A percentile compares a stretch with the other conserved stretches of the same genome.
Conservation (phyloP, 2,888 invertebrate genomes). For the Elysia crispata region DNA sequence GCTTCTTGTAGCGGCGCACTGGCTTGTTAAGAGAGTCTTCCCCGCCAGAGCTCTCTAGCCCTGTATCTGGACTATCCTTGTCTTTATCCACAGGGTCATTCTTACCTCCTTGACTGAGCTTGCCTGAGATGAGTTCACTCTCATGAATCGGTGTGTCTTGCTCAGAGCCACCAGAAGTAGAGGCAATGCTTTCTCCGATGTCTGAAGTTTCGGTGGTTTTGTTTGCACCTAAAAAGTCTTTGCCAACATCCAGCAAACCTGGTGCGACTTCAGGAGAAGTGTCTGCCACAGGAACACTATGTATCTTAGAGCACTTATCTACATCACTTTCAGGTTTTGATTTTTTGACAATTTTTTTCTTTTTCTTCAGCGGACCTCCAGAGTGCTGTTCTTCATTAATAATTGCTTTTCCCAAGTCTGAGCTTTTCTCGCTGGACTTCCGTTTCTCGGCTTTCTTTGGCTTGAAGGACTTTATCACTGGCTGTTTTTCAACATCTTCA, state of each 20-base stretch:
- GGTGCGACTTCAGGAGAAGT: no score
- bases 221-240: not conserved
- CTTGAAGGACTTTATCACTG: conserved; percentile 25
- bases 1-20: conserved; percentile 47
- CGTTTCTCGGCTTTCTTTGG: conserved; percentile 43
- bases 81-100: conserved; percentile 6
- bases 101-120: no score
- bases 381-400: not conserved
- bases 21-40: conserved; percentile 38
- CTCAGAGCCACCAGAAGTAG: conserved; percentile 45
- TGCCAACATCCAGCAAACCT: not conserved
- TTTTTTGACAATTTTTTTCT: conserved; percentile 15
- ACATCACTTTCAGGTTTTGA: no score
- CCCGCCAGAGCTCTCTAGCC: conserved; percentile 44
- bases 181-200: conserved; percentile 48
- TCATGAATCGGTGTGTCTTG: conserved; percentile 47
- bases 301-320: no score
- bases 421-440: no score
- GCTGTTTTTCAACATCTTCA: not conserved
- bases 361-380: not conserved
- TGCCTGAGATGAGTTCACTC: conserved; percentile 2
- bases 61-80: conserved; percentile 48
- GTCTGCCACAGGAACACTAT: no score
- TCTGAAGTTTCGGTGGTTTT: conserved; percentile 41
- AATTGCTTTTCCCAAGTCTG: no score